These are phyloP conservation scores for Sycobia sp. DNA, from an alignment of 1,140 invertebrate species.

Conservation along the genomic window DNA sequence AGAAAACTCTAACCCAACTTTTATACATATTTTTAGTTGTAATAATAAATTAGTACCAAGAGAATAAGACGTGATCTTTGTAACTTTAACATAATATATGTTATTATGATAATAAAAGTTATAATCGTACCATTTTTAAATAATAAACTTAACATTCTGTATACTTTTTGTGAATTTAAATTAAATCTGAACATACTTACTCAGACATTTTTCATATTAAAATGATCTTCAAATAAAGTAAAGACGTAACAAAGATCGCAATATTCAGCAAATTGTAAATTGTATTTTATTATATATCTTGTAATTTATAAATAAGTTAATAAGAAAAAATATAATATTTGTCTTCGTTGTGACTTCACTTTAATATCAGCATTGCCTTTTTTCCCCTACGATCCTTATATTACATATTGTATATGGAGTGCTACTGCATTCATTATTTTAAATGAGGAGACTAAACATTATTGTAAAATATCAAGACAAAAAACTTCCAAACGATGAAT, in stretches of 20 bases:
- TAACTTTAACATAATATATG: slow-evolving; percentile 11
- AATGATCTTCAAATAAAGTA: not conserved
- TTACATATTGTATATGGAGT: too few species aligned
- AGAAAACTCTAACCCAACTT: slow-evolving; percentile 26
- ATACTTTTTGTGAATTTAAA: not conserved
- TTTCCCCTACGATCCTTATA: too few species aligned
- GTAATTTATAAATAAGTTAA: slow-evolving; percentile 27
- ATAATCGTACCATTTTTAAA: not conserved
- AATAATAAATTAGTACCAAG: slow-evolving; percentile 30
- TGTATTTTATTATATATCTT: slow-evolving; percentile 30
- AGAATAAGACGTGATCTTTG: slow-evolving; percentile 30
- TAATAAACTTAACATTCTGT: not conserved
- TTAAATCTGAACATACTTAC: too few species aligned
- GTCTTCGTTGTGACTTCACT: slow-evolving; percentile 25
- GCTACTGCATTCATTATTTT: too few species aligned
- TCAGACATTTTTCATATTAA: not conserved
- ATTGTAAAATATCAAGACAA: too few species aligned
- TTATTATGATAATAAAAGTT: not conserved
- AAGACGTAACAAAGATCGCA: not conserved
- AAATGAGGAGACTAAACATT: too few species aligned
- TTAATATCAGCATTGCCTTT: too few species aligned
- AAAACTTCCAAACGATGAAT: too few species aligned
- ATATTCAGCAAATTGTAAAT: slow-evolving; percentile 23
- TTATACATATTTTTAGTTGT: slow-evolving; percentile 28
- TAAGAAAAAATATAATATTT: slow-evolving; percentile 23